Base-by-base conservation (phyloP, 2,113 vertebrate genomes). In the Scalopus aquaticus region DNA sequence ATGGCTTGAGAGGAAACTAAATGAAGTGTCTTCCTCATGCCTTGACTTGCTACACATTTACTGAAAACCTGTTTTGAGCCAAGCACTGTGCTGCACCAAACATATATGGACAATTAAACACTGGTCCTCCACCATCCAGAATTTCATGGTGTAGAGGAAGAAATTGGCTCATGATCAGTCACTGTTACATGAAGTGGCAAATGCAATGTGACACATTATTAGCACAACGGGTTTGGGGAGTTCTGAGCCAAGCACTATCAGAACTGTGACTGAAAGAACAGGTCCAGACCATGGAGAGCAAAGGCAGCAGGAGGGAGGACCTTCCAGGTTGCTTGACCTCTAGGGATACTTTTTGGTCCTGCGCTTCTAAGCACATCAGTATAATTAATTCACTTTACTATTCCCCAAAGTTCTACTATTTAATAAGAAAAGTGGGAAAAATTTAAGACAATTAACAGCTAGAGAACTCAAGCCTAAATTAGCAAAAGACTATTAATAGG, bases 301-400 rank as follows among this genome's bases (percentile, higher is more conserved):
- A 65, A 1, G 22, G 32, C 8, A 65, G 16, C n/a, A 80, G 2
- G 0, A 51, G 20, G 26, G 30, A 82, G 20, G 19, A 28, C 24
- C 42, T 73, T 60, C 20, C 11, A 35, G 69, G 5, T 35, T 67
- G 2, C 39, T 30, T 87, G 76, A 94, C 84, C 44, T 79, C 58
- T 46, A 76, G 70, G 60, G 37, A 5, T 78, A 46, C 12, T 92
- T 77, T 84, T 60, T 80, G 77, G 37, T n/a, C 37, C 70, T 82
- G 37, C 0, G 60, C 3, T 28, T 92, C 70, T 88, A 81, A 94
- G 77, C 64, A 94, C 65, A 83, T 94, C n/a, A 37, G 70, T 80
- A 90, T 93, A 94, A 96, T 91, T 84, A 93, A 96, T 90, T 96
- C 87, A 76, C 88, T 93, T 91, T 65, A 65, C 39, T 79, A 60